Conservation (phyloP, 1,140 invertebrate species). For the Dermatophagoides farinae region DNA sequence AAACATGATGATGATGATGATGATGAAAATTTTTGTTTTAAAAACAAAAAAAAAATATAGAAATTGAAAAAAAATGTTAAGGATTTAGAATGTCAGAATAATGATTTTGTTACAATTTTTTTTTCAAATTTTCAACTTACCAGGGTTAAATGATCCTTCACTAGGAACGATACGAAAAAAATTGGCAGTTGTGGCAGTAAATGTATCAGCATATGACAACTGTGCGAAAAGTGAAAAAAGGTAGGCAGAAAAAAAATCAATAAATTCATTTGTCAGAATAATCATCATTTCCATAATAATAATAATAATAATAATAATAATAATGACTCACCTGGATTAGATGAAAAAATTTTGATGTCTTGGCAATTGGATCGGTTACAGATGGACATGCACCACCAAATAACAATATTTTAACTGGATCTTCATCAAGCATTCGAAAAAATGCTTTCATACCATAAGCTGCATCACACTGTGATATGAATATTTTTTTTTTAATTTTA, state of each 20-base stretch:
- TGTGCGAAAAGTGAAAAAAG: constrained; percentile 30
- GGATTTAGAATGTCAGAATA: too few relatives aligned
- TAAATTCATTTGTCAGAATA: background rate
- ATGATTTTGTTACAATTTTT: background rate
- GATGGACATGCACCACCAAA: constrained; percentile 89
- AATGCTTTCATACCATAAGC: constrained; percentile 93
- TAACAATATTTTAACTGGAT: constrained; percentile 69
- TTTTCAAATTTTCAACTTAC: background rate
- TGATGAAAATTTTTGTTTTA: background rate
- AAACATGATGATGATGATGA: background rate
- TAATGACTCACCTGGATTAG: constrained; percentile 56
- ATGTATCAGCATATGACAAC: constrained; percentile 92
- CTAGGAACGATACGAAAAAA: constrained; percentile 89
- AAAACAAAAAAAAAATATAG: background rate
- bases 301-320: background rate
- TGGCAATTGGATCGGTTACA: constrained; percentile 90
- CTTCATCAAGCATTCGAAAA: constrained; percentile 91
- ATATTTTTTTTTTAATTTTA: constrained; percentile 20
- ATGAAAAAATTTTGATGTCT: constrained; percentile 89
- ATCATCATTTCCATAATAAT: background rate
- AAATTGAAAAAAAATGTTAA: background rate
- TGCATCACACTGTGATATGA: constrained; percentile 87
- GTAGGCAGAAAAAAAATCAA: background rate
- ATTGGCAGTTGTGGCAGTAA: constrained; percentile 76
- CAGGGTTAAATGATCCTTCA: constrained; percentile 78